Evolutionary conservation across 2,888 invertebrate species (phyloP), one percentile per base, ranked within the genome.

Genomic region (Lochmaea crataegi): DNA sequence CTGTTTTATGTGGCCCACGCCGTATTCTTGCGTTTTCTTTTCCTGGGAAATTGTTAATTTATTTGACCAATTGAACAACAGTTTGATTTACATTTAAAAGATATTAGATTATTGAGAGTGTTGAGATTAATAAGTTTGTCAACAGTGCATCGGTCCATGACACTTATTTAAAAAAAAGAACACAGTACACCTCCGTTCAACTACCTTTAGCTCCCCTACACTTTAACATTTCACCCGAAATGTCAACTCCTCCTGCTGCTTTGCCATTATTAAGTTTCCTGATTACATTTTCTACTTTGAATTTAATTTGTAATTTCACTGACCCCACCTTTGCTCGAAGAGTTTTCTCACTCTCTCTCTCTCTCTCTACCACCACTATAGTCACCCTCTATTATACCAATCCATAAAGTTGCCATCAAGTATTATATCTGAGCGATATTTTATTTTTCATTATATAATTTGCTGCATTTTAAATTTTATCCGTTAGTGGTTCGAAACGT

Each of bases 181-280:
- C 61, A 61, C n/a, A 42, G 18, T 63, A 18, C 18, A 63, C 41
- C 14, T 12, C 2, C 41, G 61, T 63, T 63, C 61, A 42, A 63
- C 61, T 63, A 63, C 61, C 61, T 63, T 63, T 12, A 41, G 11
- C 32, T 63, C 61, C 61, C 61, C 61, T 42, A 63, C 18, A 63
- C 61, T 63, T 63, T 63, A 63, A 63, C 61, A 63, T 63, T 63
- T 63, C 61, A 63, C 61, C 61, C 61, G 61, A 63, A 63, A 63
- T 63, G 61, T 63, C 61, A 63, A 63, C 42, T 41, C n/a, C 61
- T 63, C 61, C 61, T 63, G 38, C 61, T 63, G 61, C 61, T 63
- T 63, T 63, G 42, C 61, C 42, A 41, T 63, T 63, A 63, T 63
- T 63, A 63, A 63, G 61, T 63, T 63, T 63, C 61, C 61, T 63